A percentile compares a stretch with the other conserved stretches of the same genome.
Evolutionary conservation across 2,797 vertebrate species (phyloP).

Genomic region (Parotocinclus haroldoi): DNA sequence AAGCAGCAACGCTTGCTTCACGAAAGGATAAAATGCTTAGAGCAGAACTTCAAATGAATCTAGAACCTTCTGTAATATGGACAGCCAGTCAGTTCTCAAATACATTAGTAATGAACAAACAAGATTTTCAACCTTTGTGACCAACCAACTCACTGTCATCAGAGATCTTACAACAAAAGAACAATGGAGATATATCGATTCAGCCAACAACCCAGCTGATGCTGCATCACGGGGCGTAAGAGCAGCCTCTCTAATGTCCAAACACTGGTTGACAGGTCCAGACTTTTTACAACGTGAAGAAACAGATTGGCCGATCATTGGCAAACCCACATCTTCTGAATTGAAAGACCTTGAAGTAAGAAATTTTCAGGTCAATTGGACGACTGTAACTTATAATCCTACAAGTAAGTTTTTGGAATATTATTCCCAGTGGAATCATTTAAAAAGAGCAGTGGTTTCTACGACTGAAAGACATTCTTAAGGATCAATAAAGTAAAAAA

Average conservation of each 20-base stretch:
- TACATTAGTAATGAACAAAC: constrained; percentile 3
- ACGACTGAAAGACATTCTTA: not conserved
- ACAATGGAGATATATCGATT: not conserved
- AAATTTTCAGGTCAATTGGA: not conserved
- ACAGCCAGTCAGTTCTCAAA: constrained; percentile 7
- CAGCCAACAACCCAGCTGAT: not conserved
- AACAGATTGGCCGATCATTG: not conserved
- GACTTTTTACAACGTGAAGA: not conserved
- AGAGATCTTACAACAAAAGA: not conserved
- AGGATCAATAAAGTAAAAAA: not conserved
- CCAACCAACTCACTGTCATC: constrained; percentile 2
- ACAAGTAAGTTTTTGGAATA: not conserved
- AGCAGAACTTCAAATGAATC: not conserved
- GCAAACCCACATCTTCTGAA: not conserved
- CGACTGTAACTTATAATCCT: not conserved
- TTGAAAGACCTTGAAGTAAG: not conserved
- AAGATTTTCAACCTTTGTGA: not conserved
- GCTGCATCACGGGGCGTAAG: not conserved
- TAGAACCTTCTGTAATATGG: not conserved
- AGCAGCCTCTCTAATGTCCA: not conserved
- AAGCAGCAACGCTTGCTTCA: not conserved
- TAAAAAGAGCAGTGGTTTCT: constrained; percentile 1
- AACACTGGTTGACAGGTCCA: not conserved
- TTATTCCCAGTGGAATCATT: not conserved
- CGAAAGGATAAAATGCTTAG: too few species aligned